Evolutionary conservation across 2,888 invertebrate species (phyloP), one percentile per base, ranked within the genome.

Genomic region (Eucera pruinosa): DNA sequence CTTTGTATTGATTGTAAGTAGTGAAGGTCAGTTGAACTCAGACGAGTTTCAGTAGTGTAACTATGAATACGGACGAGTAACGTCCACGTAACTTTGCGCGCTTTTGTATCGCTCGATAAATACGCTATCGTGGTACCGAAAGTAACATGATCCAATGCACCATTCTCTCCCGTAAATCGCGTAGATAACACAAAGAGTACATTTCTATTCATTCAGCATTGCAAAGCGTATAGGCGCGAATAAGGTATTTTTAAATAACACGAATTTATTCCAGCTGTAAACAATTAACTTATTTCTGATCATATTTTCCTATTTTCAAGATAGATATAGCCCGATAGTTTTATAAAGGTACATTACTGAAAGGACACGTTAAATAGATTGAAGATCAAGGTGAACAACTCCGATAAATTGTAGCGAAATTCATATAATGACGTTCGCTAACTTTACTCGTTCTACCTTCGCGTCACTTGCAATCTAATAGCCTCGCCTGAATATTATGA

Each of bases 1-100:
- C n/a, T 65, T 62, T 74, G 60, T 75, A 80, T 78, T 36, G 80
- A 72, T 82, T 73, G 57, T 55, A 75, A 82, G 78, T 78, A 78
- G 78, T 72, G 71, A 78, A 80, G 75, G 80, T 82, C 80, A 72
- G 54, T 60, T n/a, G 52, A 61, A 60, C 66, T 69, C 80, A 36
- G 72, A 47, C 74, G 39, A 72, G 58, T 62, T 70, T 75, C 78
- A 80, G 74, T 78, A 80, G 75, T 71, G 65, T 54, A 57, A 81
- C 67, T 67, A 67, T 52, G 68, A 61, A 61, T 58, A 66, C 52
- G 52, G 54, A 33, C 47, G 62, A 68, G 66, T 61, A 15, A 36
- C 39, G 48, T 30, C 41, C 13, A 27, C 27, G 47, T 11, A 39
- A 30, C 43, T 68, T 73, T 61, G 15, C n/a, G 30, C 45, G 30